Conservation (phyloP, 2,797 vertebrate species). For the Danio kyathit region DNA sequence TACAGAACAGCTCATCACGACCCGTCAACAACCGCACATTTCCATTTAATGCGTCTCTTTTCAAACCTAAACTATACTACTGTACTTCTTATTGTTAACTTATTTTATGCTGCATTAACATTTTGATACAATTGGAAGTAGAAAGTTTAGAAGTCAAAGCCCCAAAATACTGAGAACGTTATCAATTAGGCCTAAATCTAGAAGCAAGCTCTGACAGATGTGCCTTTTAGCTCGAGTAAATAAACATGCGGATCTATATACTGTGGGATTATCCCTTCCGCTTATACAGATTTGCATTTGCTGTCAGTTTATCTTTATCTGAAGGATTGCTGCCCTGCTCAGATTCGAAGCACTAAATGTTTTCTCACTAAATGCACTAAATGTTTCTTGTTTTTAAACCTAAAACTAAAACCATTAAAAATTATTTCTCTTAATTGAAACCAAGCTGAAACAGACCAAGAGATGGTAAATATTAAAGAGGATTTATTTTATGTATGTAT, state of each 20-base stretch:
- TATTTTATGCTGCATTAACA: background rate
- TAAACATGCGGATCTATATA: conserved; percentile 7
- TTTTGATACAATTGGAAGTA: background rate
- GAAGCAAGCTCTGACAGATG: conserved; percentile 11
- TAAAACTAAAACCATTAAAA: background rate
- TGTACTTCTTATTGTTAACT: background rate
- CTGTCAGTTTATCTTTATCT: conserved; percentile 9
- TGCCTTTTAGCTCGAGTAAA: background rate
- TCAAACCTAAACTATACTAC: background rate
- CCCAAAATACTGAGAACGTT: background rate
- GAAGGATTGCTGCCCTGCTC: background rate
- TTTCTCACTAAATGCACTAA: background rate
- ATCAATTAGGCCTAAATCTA: conserved; percentile 5
- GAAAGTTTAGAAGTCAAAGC: background rate
- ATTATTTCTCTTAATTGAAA: background rate
- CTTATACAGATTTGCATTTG: background rate
- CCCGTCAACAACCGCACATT: background rate
- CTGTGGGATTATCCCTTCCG: background rate
- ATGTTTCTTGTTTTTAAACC: background rate
- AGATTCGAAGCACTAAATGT: too few species aligned
- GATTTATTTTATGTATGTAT: too few species aligned
- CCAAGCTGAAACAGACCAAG: background rate
- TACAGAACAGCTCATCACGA: conserved; percentile 8
- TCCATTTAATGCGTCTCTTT: background rate
- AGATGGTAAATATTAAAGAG: background rate